A percentile compares a stretch with the other conserved stretches of the same genome.
These are phyloP conservation scores for Pachydiplax longipennis DNA, from an alignment of 2,888 invertebrate genomes.

Conservation along the genomic window DNA sequence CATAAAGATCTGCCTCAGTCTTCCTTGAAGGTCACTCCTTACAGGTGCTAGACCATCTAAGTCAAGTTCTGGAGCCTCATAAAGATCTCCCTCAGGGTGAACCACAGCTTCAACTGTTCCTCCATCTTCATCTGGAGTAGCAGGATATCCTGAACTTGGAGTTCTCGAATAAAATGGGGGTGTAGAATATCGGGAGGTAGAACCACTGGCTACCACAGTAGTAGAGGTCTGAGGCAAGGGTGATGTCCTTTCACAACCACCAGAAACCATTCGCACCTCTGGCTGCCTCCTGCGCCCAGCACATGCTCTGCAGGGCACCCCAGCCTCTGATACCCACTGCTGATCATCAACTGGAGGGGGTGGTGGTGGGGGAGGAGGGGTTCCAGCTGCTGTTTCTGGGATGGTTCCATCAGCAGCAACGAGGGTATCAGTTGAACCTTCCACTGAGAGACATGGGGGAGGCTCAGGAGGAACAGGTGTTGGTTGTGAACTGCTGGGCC, in stretches of 20 bases:
- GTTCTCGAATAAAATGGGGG: slow-evolving; percentile 66
- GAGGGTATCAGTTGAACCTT: slow-evolving; percentile 66
- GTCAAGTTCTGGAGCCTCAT: slow-evolving; percentile 60
- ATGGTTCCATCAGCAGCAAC: slow-evolving; percentile 54
- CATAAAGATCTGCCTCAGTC: slow-evolving; percentile 82
- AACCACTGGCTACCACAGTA: slow-evolving; percentile 15
- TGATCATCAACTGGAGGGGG: slow-evolving; percentile 28
- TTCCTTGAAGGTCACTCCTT: slow-evolving; percentile 74
- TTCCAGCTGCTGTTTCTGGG: slow-evolving; percentile 14
- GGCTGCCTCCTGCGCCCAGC: slow-evolving; percentile 14
- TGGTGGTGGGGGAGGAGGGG: slow-evolving; percentile 5
- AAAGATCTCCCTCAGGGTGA: slow-evolving; percentile 9
- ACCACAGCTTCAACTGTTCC: slow-evolving; percentile 56
- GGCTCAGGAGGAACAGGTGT: slow-evolving; percentile 23
- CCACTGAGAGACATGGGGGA: slow-evolving; percentile 56
- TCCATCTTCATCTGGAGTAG: slow-evolving; percentile 63
- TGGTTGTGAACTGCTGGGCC: slow-evolving; percentile 46
- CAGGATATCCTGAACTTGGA: slow-evolving; percentile 66
- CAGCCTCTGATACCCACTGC: slow-evolving; percentile 3
- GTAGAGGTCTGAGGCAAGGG: slow-evolving; percentile 8
- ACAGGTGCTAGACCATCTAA: slow-evolving; percentile 78
- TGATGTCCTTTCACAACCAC: slow-evolving; percentile 28
- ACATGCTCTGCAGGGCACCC: slow-evolving; percentile 4
- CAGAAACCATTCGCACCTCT: background rate
- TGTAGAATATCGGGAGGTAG: slow-evolving; percentile 58